Conservation (phyloP, 2,797 vertebrate species). For the Channallabes apus region DNA sequence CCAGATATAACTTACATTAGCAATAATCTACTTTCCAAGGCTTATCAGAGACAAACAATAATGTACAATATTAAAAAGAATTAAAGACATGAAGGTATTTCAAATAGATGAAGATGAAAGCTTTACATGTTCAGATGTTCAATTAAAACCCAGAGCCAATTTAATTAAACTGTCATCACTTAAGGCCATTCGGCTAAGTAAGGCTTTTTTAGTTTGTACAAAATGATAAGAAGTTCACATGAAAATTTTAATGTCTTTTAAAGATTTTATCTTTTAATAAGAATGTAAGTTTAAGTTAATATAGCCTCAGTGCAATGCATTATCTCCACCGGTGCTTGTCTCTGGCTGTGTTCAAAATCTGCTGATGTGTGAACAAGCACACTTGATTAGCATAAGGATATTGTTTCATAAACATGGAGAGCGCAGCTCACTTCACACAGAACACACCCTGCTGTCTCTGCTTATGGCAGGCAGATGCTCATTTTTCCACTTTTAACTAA, state of each 20-base stretch:
- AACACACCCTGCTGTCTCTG: slow-evolving; percentile 44
- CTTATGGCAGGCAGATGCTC: slow-evolving; percentile 47
- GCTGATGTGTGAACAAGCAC: slow-evolving; percentile 61
- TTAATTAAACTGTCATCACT: slow-evolving; percentile 45
- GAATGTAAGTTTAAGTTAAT: slow-evolving; percentile 6
- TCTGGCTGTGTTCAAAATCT: slow-evolving; percentile 50
- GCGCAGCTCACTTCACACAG: slow-evolving; percentile 43
- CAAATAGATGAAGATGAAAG: slow-evolving; percentile 8
- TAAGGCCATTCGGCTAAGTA: slow-evolving; percentile 17
- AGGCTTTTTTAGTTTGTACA: slow-evolving; percentile 23
- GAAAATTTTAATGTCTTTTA: slow-evolving; percentile 27
- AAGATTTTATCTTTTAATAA: background rate
- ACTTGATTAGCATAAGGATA: slow-evolving; percentile 54
- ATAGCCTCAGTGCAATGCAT: slow-evolving; percentile 18
- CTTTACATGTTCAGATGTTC: slow-evolving; percentile 36
- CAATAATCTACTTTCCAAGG: slow-evolving; percentile 50
- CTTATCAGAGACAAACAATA: slow-evolving; percentile 40
- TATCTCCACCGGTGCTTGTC: slow-evolving; percentile 24
- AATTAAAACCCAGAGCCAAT: slow-evolving; percentile 37
- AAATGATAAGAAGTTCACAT: slow-evolving; percentile 35
- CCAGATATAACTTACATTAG: slow-evolving; percentile 57
- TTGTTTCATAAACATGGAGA: slow-evolving; percentile 54
- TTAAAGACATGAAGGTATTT: slow-evolving; percentile 7
- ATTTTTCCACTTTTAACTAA: slow-evolving; percentile 32
- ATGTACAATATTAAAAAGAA: slow-evolving; percentile 31